These are phyloP conservation scores for Amniataba percoides DNA, from an alignment of 2,797 vertebrate genomes.

Conservation along the genomic window DNA sequence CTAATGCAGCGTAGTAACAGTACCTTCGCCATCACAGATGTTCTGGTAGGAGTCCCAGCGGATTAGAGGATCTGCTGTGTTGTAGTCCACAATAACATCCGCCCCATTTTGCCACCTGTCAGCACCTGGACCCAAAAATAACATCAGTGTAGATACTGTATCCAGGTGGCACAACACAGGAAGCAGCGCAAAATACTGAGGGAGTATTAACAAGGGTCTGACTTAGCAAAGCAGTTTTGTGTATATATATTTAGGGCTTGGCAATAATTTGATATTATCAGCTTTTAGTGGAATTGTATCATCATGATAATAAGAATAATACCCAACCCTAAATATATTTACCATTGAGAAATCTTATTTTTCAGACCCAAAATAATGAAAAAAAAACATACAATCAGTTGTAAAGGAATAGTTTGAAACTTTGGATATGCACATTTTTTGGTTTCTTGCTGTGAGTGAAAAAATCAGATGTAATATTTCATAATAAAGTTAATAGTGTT, in stretches of 20 bases:
- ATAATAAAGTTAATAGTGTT: too few species aligned
- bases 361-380: neutral
- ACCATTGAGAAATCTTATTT: neutral
- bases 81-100: constrained; percentile 92
- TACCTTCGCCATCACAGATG: constrained; percentile 92
- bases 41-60: constrained; percentile 97
- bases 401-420: neutral
- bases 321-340: neutral
- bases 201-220: neutral
- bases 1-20: constrained; percentile 17
- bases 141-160: constrained; percentile 17
- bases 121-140: constrained; percentile 61
- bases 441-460: neutral
- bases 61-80: constrained; percentile 90
- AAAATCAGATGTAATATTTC: neutral
- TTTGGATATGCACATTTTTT: too few species aligned
- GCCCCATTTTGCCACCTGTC: constrained; percentile 89
- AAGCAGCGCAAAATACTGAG: neutral
- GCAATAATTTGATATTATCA: neutral
- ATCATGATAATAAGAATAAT: neutral
- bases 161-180: neutral
- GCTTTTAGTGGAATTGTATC: neutral
- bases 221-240: neutral
- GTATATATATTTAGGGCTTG: neutral
- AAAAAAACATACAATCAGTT: neutral